These are phyloP conservation scores for Drosophila nasuta DNA, from an alignment of 1,140 invertebrate species.

Conservation along the genomic window DNA sequence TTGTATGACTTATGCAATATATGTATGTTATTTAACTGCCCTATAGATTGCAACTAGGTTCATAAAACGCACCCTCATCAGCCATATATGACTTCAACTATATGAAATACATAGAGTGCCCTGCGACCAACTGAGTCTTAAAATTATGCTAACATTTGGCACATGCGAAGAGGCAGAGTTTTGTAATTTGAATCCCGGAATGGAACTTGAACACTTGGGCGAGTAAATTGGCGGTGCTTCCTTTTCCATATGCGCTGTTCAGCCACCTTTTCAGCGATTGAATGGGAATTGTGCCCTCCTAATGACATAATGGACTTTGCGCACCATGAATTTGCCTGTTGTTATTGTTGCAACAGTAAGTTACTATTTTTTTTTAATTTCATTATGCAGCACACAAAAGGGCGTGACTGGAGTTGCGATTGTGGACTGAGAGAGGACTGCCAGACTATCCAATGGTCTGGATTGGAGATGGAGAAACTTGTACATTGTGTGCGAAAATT, in stretches of 20 bases:
- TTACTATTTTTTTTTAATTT: slow-evolving; percentile 74
- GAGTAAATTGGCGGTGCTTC: slow-evolving; percentile 47
- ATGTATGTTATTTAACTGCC: slow-evolving; percentile 2
- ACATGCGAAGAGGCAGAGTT: slow-evolving; percentile 18
- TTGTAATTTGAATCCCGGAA: slow-evolving; percentile 71
- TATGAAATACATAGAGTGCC: neutral
- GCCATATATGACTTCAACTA: slow-evolving; percentile 4
- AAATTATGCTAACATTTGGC: slow-evolving; percentile 61
- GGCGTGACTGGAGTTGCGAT: slow-evolving; percentile 55
- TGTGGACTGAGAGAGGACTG: neutral
- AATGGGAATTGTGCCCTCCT: slow-evolving; percentile 67
- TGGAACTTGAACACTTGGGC: slow-evolving; percentile 41
- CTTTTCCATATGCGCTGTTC: neutral
- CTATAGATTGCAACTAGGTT: slow-evolving; percentile 17
- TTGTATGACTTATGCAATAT: slow-evolving; percentile 20
- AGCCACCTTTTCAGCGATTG: slow-evolving; percentile 45
- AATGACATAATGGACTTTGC: slow-evolving; percentile 80
- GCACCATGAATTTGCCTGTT: slow-evolving; percentile 29
- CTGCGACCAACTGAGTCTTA: slow-evolving; percentile 46
- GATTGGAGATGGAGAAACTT: neutral
- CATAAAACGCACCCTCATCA: slow-evolving; percentile 30
- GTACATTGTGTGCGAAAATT: slow-evolving; percentile 63
- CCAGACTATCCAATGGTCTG: slow-evolving; percentile 21
- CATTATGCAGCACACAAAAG: slow-evolving; percentile 75
- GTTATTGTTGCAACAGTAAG: slow-evolving; percentile 71